Conservation (phyloP, 2,113 vertebrate genomes). For the Sinosuthora webbiana region DNA sequence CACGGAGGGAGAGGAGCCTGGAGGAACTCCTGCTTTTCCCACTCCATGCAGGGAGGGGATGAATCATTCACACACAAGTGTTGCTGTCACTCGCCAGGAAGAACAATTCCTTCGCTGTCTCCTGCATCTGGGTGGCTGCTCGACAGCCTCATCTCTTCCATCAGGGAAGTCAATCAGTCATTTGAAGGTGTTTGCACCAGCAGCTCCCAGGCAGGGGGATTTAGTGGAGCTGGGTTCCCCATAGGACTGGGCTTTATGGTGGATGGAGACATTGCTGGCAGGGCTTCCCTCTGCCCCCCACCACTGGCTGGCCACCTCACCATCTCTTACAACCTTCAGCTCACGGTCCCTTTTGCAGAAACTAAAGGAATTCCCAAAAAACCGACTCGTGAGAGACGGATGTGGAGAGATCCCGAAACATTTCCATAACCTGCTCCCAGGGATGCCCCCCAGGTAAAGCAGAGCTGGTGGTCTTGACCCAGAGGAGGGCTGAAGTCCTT, state of each 20-base stretch:
- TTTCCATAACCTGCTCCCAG: neutral
- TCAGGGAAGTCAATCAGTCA: neutral
- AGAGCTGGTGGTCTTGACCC: neutral
- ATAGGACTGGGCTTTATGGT: neutral
- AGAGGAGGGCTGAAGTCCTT: neutral
- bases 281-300: neutral
- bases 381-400: neutral
- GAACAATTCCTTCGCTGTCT: neutral
- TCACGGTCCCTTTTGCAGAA: neutral
- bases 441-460: neutral
- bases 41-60: neutral
- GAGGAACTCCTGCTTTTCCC: neutral
- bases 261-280: neutral
- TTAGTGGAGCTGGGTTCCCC: neutral
- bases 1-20: neutral
- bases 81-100: neutral
- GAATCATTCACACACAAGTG: neutral
- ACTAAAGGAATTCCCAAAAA: neutral
- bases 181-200: neutral
- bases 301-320: neutral
- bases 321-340: neutral
- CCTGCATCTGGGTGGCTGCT: neutral
- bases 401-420: neutral
- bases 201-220: neutral
- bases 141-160: neutral